Percentiles rank a stretch among this genome's conserved stretches.
Evolutionary conservation across 2,797 vertebrate genomes (phyloP).

Genomic region (Knipowitschia caucasica): DNA sequence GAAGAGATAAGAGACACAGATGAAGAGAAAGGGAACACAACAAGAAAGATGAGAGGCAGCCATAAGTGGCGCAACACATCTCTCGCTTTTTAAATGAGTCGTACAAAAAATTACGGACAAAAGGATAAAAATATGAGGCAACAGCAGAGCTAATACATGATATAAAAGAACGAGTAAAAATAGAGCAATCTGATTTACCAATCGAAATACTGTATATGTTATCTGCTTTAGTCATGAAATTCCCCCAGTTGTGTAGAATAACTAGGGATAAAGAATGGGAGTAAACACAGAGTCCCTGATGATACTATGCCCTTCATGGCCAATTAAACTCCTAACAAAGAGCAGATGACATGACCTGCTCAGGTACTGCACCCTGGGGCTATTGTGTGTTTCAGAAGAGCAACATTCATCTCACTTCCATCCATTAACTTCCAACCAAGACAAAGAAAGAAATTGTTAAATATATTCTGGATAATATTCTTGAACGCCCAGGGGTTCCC

Average conservation of each 20-base stretch:
- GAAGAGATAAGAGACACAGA: conserved; percentile 28
- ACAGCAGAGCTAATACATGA: conserved; percentile 4
- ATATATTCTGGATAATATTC: no score
- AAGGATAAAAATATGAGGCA: conserved; percentile 11
- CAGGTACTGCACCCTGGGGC: conserved; percentile 16
- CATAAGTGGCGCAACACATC: conserved; percentile 4
- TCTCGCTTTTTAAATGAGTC: conserved; percentile 25
- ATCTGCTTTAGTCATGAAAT: not conserved
- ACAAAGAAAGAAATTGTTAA: no score
- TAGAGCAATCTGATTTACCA: not conserved
- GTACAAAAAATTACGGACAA: conserved; percentile 29
- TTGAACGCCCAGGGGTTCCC: no score
- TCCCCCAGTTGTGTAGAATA: conserved; percentile 12
- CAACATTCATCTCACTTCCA: conserved; percentile 1
- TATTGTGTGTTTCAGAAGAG: not conserved
- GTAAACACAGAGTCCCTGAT: conserved; percentile 39
- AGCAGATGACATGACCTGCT: conserved; percentile 15
- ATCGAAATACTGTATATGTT: not conserved
- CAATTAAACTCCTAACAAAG: conserved; percentile 38
- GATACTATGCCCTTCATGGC: conserved; percentile 37
- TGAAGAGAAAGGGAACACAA: conserved; percentile 26
- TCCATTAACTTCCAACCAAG: not conserved
- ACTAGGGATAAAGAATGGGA: conserved; percentile 9
- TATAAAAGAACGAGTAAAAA: not conserved
- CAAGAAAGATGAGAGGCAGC: conserved; percentile 28